Conservation (phyloP, 2,797 vertebrate species). For the Lacerta agilis region DNA sequence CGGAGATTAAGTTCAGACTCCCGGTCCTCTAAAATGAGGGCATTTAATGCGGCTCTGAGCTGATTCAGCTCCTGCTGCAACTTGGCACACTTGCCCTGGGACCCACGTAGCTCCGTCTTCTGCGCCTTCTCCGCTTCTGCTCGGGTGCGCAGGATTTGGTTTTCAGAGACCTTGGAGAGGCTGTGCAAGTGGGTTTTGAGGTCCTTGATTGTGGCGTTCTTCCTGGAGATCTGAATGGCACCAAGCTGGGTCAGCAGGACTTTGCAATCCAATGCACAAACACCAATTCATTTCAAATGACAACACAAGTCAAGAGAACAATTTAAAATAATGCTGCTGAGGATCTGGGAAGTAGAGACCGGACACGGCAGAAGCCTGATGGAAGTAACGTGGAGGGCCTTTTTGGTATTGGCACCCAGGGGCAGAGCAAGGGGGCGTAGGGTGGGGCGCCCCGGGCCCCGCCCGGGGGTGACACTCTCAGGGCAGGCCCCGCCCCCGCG, state of each 20-base stretch:
- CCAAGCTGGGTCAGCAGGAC: fast-evolving
- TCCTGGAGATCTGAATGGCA: conserved; percentile 77
- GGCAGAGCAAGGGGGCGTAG: too few relatives aligned
- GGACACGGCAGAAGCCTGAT: too few relatives aligned
- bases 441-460: too few relatives aligned
- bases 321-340: background rate
- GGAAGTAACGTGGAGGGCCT: background rate
- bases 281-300: background rate
- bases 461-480: too few relatives aligned
- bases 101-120: conserved; percentile 67
- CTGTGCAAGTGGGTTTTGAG: conserved; percentile 77
- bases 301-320: too few relatives aligned
- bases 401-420: too few relatives aligned
- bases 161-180: conserved; percentile 67
- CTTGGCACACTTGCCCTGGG: conserved; percentile 66
- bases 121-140: conserved; percentile 74
- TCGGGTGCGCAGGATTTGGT: conserved; percentile 63
- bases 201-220: conserved; percentile 73
- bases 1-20: conserved; percentile 77
- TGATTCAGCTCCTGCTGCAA: conserved; percentile 77
- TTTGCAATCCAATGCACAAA: background rate
- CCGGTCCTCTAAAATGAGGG: conserved; percentile 76
- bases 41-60: conserved; percentile 72
- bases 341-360: background rate
- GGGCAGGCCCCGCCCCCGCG: too few relatives aligned